Percentiles rank a stretch among this genome's conserved stretches.
Conservation (phyloP, 2,797 vertebrate species). For the Takifugu rubripes region DNA sequence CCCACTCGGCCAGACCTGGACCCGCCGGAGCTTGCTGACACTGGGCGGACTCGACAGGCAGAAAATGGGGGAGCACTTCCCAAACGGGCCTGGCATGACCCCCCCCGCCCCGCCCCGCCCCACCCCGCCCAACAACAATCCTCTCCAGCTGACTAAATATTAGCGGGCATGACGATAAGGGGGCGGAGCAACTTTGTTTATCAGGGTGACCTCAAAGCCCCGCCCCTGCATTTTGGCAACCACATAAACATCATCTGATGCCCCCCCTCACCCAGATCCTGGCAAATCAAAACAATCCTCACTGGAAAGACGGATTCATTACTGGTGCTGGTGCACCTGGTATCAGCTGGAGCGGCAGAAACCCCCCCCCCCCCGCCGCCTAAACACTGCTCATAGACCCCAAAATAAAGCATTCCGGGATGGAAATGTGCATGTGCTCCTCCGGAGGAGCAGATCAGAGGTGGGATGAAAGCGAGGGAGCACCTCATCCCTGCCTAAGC, state of each 20-base stretch:
- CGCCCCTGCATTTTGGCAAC: constrained; percentile 44
- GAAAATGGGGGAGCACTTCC: constrained; percentile 79
- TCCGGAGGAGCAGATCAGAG: constrained; percentile 39
- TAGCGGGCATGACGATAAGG: constrained; percentile 16
- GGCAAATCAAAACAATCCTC: constrained; percentile 61
- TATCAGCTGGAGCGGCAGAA: background rate
- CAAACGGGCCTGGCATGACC: constrained; percentile 68
- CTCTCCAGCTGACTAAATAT: constrained; percentile 65
- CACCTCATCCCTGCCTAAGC: constrained; percentile 58
- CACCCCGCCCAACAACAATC: constrained; percentile 20
- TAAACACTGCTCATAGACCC: background rate
- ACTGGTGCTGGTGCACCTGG: constrained; percentile 9
- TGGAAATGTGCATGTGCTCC: constrained; percentile 14
- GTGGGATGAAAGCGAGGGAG: constrained; percentile 53
- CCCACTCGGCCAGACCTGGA: constrained; percentile 70
- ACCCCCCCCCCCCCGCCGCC: background rate
- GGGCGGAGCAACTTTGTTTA: constrained; percentile 49
- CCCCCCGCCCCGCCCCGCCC: constrained; percentile 5
- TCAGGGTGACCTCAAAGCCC: constrained; percentile 49
- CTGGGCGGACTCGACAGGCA: constrained; percentile 78
- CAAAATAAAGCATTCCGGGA: constrained; percentile 4
- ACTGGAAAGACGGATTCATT: constrained; percentile 26
- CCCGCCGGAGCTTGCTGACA: constrained; percentile 78
- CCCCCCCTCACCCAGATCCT: constrained; percentile 50
- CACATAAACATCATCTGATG: constrained; percentile 56